Conservation (phyloP, 2,888 invertebrate species). For the Rhagophthalmus giganteus region DNA sequence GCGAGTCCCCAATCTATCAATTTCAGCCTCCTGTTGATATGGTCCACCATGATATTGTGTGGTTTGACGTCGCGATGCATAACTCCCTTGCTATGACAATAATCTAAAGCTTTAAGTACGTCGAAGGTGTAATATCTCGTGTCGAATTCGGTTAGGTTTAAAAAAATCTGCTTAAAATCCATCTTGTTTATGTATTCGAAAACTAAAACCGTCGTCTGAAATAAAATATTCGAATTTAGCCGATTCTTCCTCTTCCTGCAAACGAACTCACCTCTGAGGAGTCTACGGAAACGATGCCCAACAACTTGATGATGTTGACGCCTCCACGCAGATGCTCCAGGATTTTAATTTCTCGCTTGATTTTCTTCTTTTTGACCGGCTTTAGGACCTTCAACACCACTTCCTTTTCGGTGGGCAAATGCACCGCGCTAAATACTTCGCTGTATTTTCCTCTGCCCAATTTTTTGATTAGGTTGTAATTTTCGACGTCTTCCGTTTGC, state of each 20-base stretch:
- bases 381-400: conserved; percentile 53
- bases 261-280: conserved; percentile 25
- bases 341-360: conserved; percentile 54
- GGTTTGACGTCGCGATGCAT: conserved; percentile 55
- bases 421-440: conserved; percentile 51
- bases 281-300: conserved; percentile 44
- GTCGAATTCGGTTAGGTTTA: conserved; percentile 50
- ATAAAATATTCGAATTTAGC: background rate
- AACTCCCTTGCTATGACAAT: conserved; percentile 52
- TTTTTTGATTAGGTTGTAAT: conserved; percentile 48
- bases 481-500: conserved; percentile 44
- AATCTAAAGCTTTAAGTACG: conserved; percentile 54
- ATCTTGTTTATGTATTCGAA: conserved; percentile 50
- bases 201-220: conserved; percentile 46
- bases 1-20: conserved; percentile 55
- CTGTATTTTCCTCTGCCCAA: conserved; percentile 56
- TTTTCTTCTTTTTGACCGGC: conserved; percentile 52
- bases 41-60: conserved; percentile 53
- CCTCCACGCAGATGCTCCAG: conserved; percentile 51
- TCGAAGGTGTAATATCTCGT: conserved; percentile 55
- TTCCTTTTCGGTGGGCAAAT: conserved; percentile 44
- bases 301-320: conserved; percentile 48
- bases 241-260: too few species aligned
- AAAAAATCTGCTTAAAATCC: conserved; percentile 52
- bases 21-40: conserved; percentile 44